Evolutionary conservation across 2,797 vertebrate genomes (phyloP).

Genomic region (Ataeniobius toweri): DNA sequence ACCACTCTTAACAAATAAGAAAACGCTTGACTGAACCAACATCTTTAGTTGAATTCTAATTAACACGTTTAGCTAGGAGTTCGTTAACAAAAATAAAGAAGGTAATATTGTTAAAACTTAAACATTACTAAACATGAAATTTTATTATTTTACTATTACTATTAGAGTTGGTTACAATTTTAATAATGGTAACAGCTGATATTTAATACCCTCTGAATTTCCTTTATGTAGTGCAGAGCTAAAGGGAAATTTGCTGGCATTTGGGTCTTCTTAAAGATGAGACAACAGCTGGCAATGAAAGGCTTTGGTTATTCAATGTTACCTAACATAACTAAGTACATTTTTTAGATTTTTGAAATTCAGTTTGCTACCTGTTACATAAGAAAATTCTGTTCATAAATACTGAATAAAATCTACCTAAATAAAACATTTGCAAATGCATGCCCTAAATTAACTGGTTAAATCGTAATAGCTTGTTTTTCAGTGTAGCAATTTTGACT

Average conservation of each 20-base stretch:
- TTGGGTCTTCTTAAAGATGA: too few relatives aligned
- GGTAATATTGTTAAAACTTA: background rate
- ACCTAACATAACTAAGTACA: too few relatives aligned
- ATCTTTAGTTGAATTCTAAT: background rate
- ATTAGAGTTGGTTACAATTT: background rate
- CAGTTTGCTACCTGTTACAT: background rate
- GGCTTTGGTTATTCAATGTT: too few relatives aligned
- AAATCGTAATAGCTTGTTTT: background rate
- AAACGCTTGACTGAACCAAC: background rate
- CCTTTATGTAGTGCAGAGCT: background rate
- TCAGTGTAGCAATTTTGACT: background rate
- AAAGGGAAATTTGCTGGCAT: background rate
- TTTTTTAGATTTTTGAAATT: background rate
- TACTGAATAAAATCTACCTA: background rate
- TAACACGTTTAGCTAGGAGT: background rate
- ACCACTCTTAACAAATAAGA: background rate
- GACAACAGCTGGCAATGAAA: too few relatives aligned
- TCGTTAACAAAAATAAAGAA: background rate
- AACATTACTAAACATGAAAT: background rate
- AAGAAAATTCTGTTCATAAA: background rate
- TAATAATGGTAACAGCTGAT: background rate
- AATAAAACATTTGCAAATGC: background rate
- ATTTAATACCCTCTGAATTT: background rate
- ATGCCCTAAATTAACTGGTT: background rate
- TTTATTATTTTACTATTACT: too few relatives aligned